Evolutionary conservation across 2,797 vertebrate genomes (phyloP), one percentile per base, ranked within the genome.

Genomic region (Sebastes vulpes): DNA sequence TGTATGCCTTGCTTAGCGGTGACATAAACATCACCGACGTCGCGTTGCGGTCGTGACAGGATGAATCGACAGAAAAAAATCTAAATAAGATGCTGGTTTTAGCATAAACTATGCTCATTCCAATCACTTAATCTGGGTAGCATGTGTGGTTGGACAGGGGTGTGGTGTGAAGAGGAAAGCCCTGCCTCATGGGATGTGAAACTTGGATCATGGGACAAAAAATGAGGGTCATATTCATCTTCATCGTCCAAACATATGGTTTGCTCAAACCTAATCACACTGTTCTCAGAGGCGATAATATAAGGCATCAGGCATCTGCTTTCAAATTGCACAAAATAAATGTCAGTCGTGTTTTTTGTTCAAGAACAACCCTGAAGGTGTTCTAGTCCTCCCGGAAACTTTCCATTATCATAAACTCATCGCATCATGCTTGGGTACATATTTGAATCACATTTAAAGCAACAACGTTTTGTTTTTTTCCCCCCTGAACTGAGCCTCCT

Each of bases 21-120:
- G 85, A 84, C 84, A 89, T 32, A 85, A 82, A 89, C 74, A 88
- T 79, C 83, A 83, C 66, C 69, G 71, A 63, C 69, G 82, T 65
- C 7, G 12, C 10, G 12, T 75, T 38, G 69, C 21, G 0, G 70
- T 46, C 6, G 25, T 78, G 86, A 86, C 76, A 60, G 73, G 67
- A 86, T 89, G 87, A 85, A 83, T 85, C 66, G 64, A 85, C 82
- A 78, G 53, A 75, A 78, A 59, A 75, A 52, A 57, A 77, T 38
- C 69, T 60, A 23, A 82, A 74, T 67, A 83, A 65, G 57, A 83
- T 70, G 20, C 38, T 23, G 72, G 50, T 70, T 78, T 89, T 76
- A 77, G 75, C 52, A 79, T n/a, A 79, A 46, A 75, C 75, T 73
- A 3, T 75, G 69, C 75, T 76, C 54, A 56, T 83, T 86, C 59